Evolutionary conservation across 2,797 vertebrate species (phyloP).

Genomic region (Neosilurus mollespiculum): DNA sequence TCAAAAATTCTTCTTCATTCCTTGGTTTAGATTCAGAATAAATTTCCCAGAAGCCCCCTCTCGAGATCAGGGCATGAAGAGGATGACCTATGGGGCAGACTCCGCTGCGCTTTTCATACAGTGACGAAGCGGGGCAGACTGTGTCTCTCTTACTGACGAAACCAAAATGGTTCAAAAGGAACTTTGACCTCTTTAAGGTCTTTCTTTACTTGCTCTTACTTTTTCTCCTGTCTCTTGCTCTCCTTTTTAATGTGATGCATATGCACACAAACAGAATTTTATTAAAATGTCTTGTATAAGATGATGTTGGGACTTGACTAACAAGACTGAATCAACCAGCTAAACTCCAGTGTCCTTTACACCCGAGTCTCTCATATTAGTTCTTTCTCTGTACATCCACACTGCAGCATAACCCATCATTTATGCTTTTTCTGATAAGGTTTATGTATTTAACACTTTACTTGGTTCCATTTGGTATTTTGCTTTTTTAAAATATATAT

Average conservation of each 20-base stretch:
- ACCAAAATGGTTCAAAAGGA: conserved; percentile 54
- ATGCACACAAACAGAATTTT: conserved; percentile 52
- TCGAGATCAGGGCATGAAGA: conserved; percentile 64
- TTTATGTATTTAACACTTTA: conserved; percentile 47
- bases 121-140: conserved; percentile 54
- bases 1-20: conserved; percentile 14
- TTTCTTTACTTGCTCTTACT: conserved; percentile 2
- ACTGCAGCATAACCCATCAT: conserved; percentile 25
- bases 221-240: conserved; percentile 37
- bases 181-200: conserved; percentile 52
- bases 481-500: conserved; percentile 42
- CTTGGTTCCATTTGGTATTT: conserved; percentile 47
- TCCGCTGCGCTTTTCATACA: conserved; percentile 70
- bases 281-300: conserved; percentile 22
- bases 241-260: conserved; percentile 30
- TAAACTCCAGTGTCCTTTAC: conserved; percentile 40
- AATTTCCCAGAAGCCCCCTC: conserved; percentile 77
- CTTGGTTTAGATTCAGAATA: conserved; percentile 38
- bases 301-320: conserved; percentile 41
- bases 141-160: conserved; percentile 51
- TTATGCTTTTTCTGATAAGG: conserved; percentile 43
- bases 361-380: conserved; percentile 25
- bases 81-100: conserved; percentile 72
- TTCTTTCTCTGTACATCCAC: conserved; percentile 21
- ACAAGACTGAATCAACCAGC: conserved; percentile 60